phyloP scores from a whole-genome alignment of 1,140 invertebrate species.

The Rhizoglyphus robini region DNA sequence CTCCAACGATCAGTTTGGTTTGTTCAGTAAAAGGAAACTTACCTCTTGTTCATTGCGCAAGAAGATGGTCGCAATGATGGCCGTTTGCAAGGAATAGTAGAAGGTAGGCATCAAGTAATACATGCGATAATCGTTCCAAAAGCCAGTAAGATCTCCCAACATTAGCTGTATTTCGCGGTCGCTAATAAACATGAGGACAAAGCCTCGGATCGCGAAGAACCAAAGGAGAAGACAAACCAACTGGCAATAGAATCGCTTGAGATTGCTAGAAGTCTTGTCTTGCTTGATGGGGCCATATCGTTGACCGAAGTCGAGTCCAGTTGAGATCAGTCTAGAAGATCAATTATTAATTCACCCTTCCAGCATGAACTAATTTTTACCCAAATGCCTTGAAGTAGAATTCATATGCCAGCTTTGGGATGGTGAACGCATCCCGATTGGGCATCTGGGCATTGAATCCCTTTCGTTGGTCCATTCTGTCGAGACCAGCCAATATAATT shows the following conservation, averaged over 20 bases:
- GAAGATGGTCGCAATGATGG: slow-evolving; percentile 19
- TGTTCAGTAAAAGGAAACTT: background rate
- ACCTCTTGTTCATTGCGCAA: slow-evolving; percentile 23
- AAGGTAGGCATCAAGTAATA: slow-evolving; percentile 24
- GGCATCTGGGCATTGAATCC: background rate
- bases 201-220: slow-evolving; percentile 22
- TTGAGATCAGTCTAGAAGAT: slow-evolving; percentile 20
- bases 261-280: slow-evolving; percentile 14
- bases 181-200: slow-evolving; percentile 22
- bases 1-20: background rate
- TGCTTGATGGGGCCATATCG: slow-evolving; percentile 21
- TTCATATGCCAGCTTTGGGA: slow-evolving; percentile 20
- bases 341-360: background rate
- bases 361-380: slow-evolving; percentile 1
- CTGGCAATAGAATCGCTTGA: slow-evolving; percentile 23
- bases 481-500: background rate
- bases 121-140: slow-evolving; percentile 25
- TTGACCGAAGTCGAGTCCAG: slow-evolving; percentile 20
- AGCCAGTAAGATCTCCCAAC: slow-evolving; percentile 20
- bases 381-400: slow-evolving; percentile 22
- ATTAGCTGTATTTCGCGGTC: slow-evolving; percentile 20
- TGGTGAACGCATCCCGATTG: slow-evolving; percentile 16
- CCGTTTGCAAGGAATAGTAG: slow-evolving; percentile 18
- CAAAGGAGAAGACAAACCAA: slow-evolving; percentile 23
- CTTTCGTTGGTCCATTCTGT: slow-evolving; percentile 20